phyloP scores from a whole-genome alignment of 2,113 vertebrate species.

The Calypte anna region DNA sequence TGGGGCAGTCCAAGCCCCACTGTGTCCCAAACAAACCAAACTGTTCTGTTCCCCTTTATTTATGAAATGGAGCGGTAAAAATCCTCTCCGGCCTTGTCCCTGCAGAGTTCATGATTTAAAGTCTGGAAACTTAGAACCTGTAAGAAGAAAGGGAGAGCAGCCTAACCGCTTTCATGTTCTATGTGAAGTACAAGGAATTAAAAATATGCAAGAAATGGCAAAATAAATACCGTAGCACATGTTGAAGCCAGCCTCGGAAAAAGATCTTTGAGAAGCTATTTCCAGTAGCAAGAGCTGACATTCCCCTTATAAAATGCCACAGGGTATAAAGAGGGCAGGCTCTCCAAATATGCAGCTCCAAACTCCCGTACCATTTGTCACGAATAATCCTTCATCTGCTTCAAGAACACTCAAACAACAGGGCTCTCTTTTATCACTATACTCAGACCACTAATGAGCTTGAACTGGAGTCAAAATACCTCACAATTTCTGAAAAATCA shows the following conservation, averaged over 20 bases:
- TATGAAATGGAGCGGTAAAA: neutral
- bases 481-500: neutral
- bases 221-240: neutral
- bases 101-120: neutral
- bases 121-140: neutral
- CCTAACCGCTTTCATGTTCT: neutral
- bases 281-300: constrained; percentile 25
- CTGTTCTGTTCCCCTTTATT: too few species aligned
- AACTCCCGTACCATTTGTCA: neutral
- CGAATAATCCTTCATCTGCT: neutral
- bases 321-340: constrained; percentile 10
- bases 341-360: neutral
- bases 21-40: too few species aligned
- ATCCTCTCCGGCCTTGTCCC: neutral
- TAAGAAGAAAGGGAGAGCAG: neutral
- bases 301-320: constrained; percentile 17
- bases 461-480: neutral
- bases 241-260: neutral
- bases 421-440: neutral
- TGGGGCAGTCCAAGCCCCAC: too few species aligned
- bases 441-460: neutral
- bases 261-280: constrained; percentile 18
- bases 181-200: neutral
- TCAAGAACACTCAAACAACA: neutral
- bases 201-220: neutral